phyloP scores from a whole-genome alignment of 2,888 invertebrate genomes.

The Drosophila nr. medialis region DNA sequence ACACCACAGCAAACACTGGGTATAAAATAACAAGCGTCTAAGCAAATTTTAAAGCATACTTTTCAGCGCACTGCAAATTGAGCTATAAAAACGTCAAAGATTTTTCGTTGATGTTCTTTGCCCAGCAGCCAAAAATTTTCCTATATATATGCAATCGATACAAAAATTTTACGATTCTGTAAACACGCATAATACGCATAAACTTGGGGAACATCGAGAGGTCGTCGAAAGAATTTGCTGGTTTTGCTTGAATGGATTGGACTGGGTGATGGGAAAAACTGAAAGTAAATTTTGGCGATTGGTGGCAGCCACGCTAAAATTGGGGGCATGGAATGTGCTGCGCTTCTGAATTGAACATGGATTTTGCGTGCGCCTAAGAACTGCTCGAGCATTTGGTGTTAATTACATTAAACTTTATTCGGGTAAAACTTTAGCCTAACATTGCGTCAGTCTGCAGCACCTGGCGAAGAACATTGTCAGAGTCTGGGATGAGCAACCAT shows the following conservation, averaged over 20 bases:
- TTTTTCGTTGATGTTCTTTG: slow-evolving; percentile 49
- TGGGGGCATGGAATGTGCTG: background rate
- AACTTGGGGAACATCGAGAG: slow-evolving; percentile 39
- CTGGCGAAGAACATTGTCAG: slow-evolving; percentile 9
- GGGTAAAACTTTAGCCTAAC: slow-evolving; percentile 57
- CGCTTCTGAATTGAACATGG: background rate
- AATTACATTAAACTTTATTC: slow-evolving; percentile 73
- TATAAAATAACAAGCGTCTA: slow-evolving; percentile 34
- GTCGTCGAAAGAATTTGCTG: slow-evolving; percentile 2
- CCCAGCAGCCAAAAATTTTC: slow-evolving; percentile 29
- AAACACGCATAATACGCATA: slow-evolving; percentile 75
- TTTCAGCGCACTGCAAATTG: slow-evolving; percentile 62
- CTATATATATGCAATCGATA: slow-evolving; percentile 67
- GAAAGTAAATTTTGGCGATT: slow-evolving; percentile 42
- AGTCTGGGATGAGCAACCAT: slow-evolving; percentile 1
- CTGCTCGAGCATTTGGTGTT: slow-evolving; percentile 70
- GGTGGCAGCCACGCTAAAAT: slow-evolving; percentile 4
- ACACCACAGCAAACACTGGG: slow-evolving; percentile 16
- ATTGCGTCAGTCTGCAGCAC: slow-evolving; percentile 18
- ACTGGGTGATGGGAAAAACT: background rate
- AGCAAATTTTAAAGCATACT: slow-evolving; percentile 47
- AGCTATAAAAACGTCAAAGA: slow-evolving; percentile 64
- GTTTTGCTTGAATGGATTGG: background rate
- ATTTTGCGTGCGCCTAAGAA: slow-evolving; percentile 19
- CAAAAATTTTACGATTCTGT: slow-evolving; percentile 76